These are phyloP conservation scores for Luperina nickerlii DNA, from an alignment of 2,888 invertebrate species.

Conservation along the genomic window DNA sequence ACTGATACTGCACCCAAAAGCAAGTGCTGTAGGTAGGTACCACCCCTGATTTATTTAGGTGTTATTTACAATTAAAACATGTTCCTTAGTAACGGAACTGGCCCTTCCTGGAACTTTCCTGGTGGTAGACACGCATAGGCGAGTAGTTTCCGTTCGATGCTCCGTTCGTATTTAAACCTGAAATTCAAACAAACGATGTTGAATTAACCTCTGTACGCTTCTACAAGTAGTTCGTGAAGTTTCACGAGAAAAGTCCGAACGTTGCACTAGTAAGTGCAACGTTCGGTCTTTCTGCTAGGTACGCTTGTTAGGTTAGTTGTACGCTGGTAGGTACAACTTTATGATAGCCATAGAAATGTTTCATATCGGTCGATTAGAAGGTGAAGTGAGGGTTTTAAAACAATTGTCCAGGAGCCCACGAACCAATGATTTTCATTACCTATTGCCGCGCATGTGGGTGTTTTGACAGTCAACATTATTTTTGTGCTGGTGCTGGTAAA, in stretches of 20 bases:
- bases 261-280: neutral
- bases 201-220: neutral
- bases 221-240: neutral
- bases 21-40: slow-evolving; percentile 13
- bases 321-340: neutral
- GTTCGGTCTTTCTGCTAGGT: neutral
- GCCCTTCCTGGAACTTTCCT: slow-evolving; percentile 94
- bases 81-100: slow-evolving; percentile 93
- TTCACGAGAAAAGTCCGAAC: neutral
- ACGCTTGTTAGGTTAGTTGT: neutral
- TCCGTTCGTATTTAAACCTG: slow-evolving; percentile 91
- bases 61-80: slow-evolving; percentile 13
- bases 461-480: neutral
- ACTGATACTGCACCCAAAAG: slow-evolving; percentile 28
- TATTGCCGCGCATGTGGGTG: slow-evolving; percentile 11
- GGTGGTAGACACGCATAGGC: slow-evolving; percentile 95
- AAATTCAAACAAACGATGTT: slow-evolving; percentile 30
- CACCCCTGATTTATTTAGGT: slow-evolving; percentile 9
- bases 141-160: slow-evolving; percentile 93
- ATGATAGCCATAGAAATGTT: neutral
- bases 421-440: neutral
- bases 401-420: neutral
- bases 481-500: slow-evolving; percentile 24
- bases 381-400: neutral
- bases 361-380: too few relatives aligned